Conservation (phyloP, 2,888 invertebrate species). For the Nomada flava region DNA sequence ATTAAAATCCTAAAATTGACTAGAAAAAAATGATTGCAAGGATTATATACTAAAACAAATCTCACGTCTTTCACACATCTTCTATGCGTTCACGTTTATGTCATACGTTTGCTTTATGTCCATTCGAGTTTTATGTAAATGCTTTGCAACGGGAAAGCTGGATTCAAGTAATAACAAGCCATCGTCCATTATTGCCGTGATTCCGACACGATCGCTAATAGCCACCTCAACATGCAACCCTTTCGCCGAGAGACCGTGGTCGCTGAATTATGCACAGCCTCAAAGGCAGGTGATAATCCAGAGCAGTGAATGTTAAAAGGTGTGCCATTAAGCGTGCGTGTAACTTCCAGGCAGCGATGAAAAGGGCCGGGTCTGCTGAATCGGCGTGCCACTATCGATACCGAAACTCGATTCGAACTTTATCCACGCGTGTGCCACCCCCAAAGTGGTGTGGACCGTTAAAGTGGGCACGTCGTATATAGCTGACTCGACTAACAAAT, state of each 20-base stretch:
- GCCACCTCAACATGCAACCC: constrained; percentile 1
- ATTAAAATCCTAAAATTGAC: no score
- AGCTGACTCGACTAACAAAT: constrained; percentile 58
- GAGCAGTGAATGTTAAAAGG: constrained; percentile 66
- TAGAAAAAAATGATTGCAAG: no score
- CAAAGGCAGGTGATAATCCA: constrained; percentile 70
- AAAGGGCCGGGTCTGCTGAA: constrained; percentile 62
- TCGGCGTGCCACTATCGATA: constrained; percentile 47
- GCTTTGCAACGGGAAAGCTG: no score
- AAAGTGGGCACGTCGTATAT: constrained; percentile 21
- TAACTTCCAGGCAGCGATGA: constrained; percentile 67
- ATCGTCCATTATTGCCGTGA: constrained; percentile 37
- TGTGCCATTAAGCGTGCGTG: constrained; percentile 64
- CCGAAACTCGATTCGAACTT: constrained; percentile 70
- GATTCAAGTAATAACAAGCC: constrained; percentile 13
- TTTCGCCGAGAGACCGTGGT: constrained; percentile 28
- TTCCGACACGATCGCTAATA: constrained; percentile 39
- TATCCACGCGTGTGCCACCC: constrained; percentile 46
- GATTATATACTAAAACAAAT: no score
- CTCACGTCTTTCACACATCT: no score
- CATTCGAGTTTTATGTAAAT: no score
- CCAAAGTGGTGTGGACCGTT: constrained; percentile 37
- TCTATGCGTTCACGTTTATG: no score
- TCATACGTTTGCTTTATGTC: no score
- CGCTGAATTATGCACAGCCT: constrained; percentile 65